Conservation (phyloP, 2,797 vertebrate species). For the Kryptopterus vitreolus region DNA sequence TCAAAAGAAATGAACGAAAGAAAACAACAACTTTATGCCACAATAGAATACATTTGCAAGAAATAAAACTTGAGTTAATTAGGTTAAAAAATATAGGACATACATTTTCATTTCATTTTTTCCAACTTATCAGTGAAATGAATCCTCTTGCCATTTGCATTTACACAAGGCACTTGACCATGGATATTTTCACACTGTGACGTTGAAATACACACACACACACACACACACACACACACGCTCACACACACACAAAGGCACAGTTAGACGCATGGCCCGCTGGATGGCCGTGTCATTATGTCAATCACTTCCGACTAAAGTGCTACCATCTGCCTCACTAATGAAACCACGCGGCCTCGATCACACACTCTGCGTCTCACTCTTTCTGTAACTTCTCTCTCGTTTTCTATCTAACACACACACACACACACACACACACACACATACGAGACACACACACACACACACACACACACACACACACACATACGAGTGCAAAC, state of each 20-base stretch:
- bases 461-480: conserved; percentile 29
- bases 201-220: conserved; percentile 39
- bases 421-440: conserved; percentile 37
- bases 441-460: conserved; percentile 25
- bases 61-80: no score
- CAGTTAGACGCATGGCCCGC: conserved; percentile 49
- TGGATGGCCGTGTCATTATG: conserved; percentile 75
- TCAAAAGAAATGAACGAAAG: no score
- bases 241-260: conserved; percentile 45
- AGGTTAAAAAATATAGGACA: no score
- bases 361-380: conserved; percentile 45
- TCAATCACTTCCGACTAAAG: conserved; percentile 79
- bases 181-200: conserved; percentile 30
- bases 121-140: background rate
- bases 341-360: conserved; percentile 72
- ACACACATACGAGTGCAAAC: conserved; percentile 28
- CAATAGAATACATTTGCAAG: no score
- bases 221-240: conserved; percentile 38
- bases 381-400: conserved; percentile 11
- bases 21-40: no score
- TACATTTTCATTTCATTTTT: no score
- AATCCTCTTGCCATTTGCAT: background rate
- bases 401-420: background rate
- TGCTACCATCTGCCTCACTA: conserved; percentile 81
- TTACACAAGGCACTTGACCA: background rate